Conservation (phyloP, 2,888 invertebrate genomes). For the Tribolium freemani region DNA sequence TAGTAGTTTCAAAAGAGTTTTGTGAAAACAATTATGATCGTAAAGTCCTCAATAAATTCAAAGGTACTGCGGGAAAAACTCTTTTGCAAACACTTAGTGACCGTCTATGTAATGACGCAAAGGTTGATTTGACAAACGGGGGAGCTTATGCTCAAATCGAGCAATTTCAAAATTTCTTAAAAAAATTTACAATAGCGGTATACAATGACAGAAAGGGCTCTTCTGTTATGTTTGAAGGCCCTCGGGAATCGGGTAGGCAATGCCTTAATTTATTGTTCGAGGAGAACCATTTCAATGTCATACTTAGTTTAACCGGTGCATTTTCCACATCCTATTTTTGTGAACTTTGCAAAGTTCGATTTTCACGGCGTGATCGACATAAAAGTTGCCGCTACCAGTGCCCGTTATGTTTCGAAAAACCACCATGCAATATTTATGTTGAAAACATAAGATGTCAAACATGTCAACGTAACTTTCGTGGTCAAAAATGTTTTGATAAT, state of each 20-base stretch:
- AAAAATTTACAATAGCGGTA: constrained; percentile 16
- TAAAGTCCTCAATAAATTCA: neutral
- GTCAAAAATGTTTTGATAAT: constrained; percentile 7
- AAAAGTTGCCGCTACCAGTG: constrained; percentile 28
- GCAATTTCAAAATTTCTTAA: constrained; percentile 13
- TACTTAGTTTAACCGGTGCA: constrained; percentile 19
- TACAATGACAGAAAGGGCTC: neutral
- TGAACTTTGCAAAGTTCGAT: neutral
- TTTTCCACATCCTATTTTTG: constrained; percentile 35
- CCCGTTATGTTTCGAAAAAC: constrained; percentile 19
- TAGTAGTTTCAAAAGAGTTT: neutral
- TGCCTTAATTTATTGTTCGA: constrained; percentile 31
- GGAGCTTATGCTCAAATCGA: neutral
- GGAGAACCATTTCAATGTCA: constrained; percentile 34
- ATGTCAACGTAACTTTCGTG: no score
- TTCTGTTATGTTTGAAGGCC: constrained; percentile 5
- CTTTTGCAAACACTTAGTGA: neutral
- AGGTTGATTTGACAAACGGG: constrained; percentile 8
- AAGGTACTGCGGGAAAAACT: neutral
- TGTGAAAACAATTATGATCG: neutral
- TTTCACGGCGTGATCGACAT: neutral
- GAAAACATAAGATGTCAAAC: neutral
- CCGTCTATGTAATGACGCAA: neutral
- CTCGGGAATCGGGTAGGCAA: neutral
- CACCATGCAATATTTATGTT: constrained; percentile 13